Evolutionary conservation across 2,888 invertebrate genomes (phyloP), one percentile per base, ranked within the genome.

Genomic region (Temnothorax rugatulus): DNA sequence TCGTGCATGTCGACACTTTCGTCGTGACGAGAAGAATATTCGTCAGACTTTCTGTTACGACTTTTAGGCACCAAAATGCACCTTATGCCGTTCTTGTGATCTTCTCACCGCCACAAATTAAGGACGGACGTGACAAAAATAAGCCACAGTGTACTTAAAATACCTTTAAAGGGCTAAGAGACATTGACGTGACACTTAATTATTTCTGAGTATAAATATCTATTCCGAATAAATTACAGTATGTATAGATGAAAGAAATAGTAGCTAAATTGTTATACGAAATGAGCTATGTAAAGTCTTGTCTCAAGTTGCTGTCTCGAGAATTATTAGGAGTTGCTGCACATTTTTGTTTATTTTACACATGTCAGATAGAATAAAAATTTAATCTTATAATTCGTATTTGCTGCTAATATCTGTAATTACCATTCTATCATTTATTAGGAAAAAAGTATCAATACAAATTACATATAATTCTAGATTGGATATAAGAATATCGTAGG

Each of bases 1-100:
- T 63, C 71, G 66, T 76, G 76, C 68, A 59, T 69, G 50, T 75
- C 68, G 71, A 57, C 77, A 74, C 84, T 86, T 74, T 79, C 66
- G 64, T 82, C 52, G 69, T 47, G 61, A 73, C 41, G 69, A 75
- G 69, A 82, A 84, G 44, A 74, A 75, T 64, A 54, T 69, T 76
- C 59, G 25, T 61, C 18, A 41, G 44, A 44, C 57, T 21, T 13
- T 34, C 34, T n/a, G n/a, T 9, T 57, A 18, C 57, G 47, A 34
- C n/a, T 47, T 69, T 18, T 5, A 11, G 47, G n/a, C 25, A 34
- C 34, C 44, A 5, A 57, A 77, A 68, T 25, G 38, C 59, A 15
- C 21, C 3, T 44, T 15, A 0, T 2, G 13, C 50, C 11, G 25
- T 4, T 29, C 38, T 15, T 3, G 7, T 21, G 8, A 29, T 44